These are phyloP conservation scores for Trinectes maculatus DNA, from an alignment of 2,113 vertebrate species.

Conservation along the genomic window DNA sequence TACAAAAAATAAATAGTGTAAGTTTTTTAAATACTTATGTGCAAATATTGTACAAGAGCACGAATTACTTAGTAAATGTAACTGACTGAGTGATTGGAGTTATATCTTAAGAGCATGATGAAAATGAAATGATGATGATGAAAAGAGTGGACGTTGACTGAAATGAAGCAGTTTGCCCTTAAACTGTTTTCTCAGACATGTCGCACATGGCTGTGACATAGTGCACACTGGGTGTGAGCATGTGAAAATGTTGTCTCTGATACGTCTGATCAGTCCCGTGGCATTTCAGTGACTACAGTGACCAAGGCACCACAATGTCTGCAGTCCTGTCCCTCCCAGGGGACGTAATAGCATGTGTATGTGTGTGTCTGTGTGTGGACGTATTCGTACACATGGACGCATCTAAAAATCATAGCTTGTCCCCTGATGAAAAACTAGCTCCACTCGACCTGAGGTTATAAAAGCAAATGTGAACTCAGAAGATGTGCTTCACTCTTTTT, in stretches of 20 bases:
- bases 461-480: constrained; percentile 59
- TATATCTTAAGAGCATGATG: no score
- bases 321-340: constrained; percentile 44
- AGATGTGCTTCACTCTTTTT: constrained; percentile 43
- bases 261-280: constrained; percentile 57
- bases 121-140: neutral
- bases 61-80: no score
- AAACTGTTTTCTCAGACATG: constrained; percentile 33
- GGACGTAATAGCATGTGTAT: constrained; percentile 14
- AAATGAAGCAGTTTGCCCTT: constrained; percentile 7
- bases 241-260: constrained; percentile 50
- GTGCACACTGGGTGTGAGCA: constrained; percentile 19
- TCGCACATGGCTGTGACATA: constrained; percentile 26
- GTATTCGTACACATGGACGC: constrained; percentile 4
- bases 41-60: no score
- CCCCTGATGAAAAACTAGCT: constrained; percentile 44
- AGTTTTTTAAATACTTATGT: no score
- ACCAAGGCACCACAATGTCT: constrained; percentile 64
- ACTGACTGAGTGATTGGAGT: no score
- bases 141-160: neutral
- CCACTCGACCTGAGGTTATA: constrained; percentile 59
- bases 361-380: constrained; percentile 20
- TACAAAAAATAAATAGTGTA: no score
- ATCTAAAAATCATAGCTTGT: constrained; percentile 37
- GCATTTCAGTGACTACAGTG: constrained; percentile 11